phyloP scores from a whole-genome alignment of 2,888 invertebrate genomes.

The Drosophila aldrichi region DNA sequence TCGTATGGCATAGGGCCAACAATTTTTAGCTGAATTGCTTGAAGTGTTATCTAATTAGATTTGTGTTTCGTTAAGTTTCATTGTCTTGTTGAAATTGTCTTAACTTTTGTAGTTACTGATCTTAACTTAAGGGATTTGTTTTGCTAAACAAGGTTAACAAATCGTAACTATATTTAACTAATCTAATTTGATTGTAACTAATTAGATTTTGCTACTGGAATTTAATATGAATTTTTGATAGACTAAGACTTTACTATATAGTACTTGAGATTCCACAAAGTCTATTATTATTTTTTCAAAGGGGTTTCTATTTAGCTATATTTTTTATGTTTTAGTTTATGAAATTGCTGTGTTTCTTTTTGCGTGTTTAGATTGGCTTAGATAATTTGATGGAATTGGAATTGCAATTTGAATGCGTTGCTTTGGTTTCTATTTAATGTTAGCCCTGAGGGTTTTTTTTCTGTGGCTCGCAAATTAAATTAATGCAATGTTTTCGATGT shows the following conservation, averaged over 20 bases:
- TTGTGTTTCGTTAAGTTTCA: background rate
- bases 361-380: constrained; percentile 2
- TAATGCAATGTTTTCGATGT: constrained; percentile 39
- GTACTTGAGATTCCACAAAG: no score
- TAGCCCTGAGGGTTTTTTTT: constrained; percentile 25
- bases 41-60: background rate
- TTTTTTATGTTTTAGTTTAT: background rate
- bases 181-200: background rate
- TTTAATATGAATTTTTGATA: no score
- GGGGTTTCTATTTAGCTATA: background rate
- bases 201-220: background rate
- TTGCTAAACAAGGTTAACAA: background rate
- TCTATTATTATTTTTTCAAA: background rate
- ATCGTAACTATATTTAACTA: background rate
- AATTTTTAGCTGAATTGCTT: background rate
- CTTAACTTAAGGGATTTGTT: no score
- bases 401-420: constrained; percentile 24
- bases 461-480: constrained; percentile 43
- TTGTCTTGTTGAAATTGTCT: background rate
- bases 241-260: no score
- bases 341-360: background rate
- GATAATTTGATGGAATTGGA: constrained; percentile 6
- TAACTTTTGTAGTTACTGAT: no score
- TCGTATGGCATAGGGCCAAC: background rate
- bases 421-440: constrained; percentile 29